These are phyloP conservation scores for Anseranas semipalmata DNA, from an alignment of 2,113 vertebrate species.

Conservation along the genomic window DNA sequence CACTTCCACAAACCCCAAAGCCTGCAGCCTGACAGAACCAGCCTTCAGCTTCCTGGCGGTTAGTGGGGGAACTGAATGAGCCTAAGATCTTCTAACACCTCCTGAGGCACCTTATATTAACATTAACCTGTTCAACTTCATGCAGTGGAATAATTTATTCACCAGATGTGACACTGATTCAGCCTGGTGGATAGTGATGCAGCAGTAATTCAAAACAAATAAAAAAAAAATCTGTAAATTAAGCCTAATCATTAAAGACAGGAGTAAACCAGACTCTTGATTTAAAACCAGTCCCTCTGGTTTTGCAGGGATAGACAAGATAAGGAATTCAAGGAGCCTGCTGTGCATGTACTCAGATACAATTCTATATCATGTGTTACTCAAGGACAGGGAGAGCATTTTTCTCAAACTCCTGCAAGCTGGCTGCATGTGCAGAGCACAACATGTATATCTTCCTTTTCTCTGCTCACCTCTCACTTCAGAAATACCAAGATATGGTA, in stretches of 20 bases:
- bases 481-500: not conserved
- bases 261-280: not conserved
- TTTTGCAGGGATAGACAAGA: not conserved
- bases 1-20: not conserved
- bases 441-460: not conserved
- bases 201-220: not conserved
- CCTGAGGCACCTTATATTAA: not conserved
- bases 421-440: not conserved
- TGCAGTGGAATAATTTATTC: not conserved
- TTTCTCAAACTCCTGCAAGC: not conserved
- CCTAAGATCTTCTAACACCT: not conserved
- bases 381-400: not conserved
- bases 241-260: not conserved
- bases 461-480: not conserved
- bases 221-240: not conserved
- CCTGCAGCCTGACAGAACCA: not conserved
- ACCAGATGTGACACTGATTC: not conserved
- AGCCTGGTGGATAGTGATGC: not conserved
- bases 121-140: not conserved
- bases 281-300: not conserved
- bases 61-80: rapidly evolving
- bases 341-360: not conserved
- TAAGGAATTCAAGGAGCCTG: not conserved
- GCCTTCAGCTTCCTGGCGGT: not conserved
- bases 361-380: not conserved